Conservation (phyloP, 1,140 invertebrate species). For the Drosophila murphyi region DNA sequence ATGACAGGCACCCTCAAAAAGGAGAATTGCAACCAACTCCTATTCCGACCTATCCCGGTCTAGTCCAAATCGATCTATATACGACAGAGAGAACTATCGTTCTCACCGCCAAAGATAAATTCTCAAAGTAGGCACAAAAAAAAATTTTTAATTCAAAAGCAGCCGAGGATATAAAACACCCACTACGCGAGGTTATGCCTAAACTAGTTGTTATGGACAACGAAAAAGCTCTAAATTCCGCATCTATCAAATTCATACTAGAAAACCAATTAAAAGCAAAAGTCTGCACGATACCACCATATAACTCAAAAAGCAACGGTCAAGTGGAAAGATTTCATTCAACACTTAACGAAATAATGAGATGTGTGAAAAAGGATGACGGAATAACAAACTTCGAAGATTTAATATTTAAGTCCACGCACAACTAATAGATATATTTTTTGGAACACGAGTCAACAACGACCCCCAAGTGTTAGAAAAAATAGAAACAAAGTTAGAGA, state of each 20-base stretch:
- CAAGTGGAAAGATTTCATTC: constrained; percentile 20
- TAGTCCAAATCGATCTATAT: no score
- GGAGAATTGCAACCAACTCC: not conserved
- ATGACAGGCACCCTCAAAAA: not conserved
- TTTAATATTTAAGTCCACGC: no score
- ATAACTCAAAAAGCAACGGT: constrained; percentile 3
- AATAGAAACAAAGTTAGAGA: no score
- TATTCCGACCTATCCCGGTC: constrained; percentile 14
- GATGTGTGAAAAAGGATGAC: no score
- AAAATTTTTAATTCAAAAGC: not conserved
- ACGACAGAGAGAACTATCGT: no score
- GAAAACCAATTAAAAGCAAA: not conserved
- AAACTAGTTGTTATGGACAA: not conserved
- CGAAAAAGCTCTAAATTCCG: not conserved
- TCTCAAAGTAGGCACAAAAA: no score
- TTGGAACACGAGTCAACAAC: not conserved
- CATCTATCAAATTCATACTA: not conserved
- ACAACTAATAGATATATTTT: not conserved
- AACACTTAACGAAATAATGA: no score
- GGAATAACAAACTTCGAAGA: not conserved
- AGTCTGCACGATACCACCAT: constrained; percentile 19
- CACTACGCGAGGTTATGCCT: not conserved
- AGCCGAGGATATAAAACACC: not conserved
- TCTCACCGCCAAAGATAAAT: no score
- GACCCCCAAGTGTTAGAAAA: no score